These are phyloP conservation scores for Cairina moschata DNA, from an alignment of 2,113 vertebrate genomes.

Conservation along the genomic window DNA sequence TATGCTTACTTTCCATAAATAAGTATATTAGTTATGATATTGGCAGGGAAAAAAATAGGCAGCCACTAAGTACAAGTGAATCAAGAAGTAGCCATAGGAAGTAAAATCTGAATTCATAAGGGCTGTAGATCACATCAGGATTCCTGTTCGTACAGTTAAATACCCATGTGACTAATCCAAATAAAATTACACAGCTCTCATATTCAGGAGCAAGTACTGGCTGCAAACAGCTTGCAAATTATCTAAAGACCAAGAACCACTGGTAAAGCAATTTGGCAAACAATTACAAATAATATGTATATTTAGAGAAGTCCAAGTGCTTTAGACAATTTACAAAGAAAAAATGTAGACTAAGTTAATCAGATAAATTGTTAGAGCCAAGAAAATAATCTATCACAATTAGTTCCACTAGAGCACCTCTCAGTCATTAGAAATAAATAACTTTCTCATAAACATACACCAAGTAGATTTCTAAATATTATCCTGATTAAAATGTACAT, in stretches of 20 bases:
- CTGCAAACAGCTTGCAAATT: not conserved
- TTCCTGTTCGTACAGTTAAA: not conserved
- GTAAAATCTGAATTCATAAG: not conserved
- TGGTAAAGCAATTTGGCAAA: slow-evolving; percentile 18
- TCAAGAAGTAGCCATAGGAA: not conserved
- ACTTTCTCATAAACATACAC: slow-evolving; percentile 49
- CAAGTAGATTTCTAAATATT: slow-evolving; percentile 66
- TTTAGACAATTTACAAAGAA: not conserved
- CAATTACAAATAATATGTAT: not conserved
- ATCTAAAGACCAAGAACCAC: not conserved
- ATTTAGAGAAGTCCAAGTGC: not conserved
- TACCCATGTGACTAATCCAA: not conserved
- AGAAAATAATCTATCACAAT: slow-evolving; percentile 68
- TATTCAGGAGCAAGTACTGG: not conserved
- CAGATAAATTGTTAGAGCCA: slow-evolving; percentile 24
- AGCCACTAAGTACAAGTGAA: not conserved
- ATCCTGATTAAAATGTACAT: slow-evolving; percentile 64
- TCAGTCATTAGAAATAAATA: slow-evolving; percentile 73
- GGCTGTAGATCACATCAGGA: not conserved
- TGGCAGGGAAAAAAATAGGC: not conserved
- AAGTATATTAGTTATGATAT: not conserved
- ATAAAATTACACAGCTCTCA: not conserved
- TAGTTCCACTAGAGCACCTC: slow-evolving; percentile 68
- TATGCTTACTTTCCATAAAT: not conserved
- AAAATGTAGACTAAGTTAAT: not conserved